Percentiles rank a stretch among this genome's conserved stretches.
Evolutionary conservation across 1,140 invertebrate genomes (phyloP).

Genomic region (Pomacea maculata): DNA sequence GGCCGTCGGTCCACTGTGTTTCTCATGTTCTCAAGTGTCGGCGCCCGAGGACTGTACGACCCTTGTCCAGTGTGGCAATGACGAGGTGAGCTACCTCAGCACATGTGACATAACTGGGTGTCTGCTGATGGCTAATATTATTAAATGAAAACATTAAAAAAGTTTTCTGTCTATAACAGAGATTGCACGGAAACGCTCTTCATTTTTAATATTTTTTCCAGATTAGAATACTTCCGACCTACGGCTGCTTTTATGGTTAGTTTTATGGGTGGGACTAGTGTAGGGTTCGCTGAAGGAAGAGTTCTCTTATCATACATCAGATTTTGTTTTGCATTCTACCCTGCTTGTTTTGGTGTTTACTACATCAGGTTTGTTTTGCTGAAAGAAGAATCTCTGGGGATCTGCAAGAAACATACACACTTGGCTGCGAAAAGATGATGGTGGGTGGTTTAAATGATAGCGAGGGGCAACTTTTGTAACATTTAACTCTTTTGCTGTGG

Average conservation of each 20-base stretch:
- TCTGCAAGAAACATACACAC: constrained; percentile 4
- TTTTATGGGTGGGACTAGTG: not conserved
- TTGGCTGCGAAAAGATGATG: constrained; percentile 28
- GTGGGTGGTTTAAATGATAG: constrained; percentile 1
- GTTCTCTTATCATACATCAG: too few relatives aligned
- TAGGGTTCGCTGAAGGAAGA: not conserved
- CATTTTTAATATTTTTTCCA: not conserved
- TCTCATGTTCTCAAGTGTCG: constrained; percentile 1
- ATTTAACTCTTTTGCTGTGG: not conserved
- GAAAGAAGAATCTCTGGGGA: constrained; percentile 7
- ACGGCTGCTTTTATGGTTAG: not conserved
- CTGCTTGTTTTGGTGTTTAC: too few relatives aligned
- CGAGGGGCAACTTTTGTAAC: not conserved
- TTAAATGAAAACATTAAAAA: not conserved
- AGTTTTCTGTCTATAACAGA: not conserved
- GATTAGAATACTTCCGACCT: not conserved
- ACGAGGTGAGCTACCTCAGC: constrained; percentile 7
- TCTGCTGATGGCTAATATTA: not conserved
- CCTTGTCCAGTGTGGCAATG: not conserved
- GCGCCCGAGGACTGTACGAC: not conserved
- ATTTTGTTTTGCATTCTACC: too few relatives aligned
- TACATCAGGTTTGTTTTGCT: constrained; percentile 18
- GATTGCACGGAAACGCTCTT: not conserved
- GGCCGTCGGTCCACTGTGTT: not conserved
- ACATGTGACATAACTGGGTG: not conserved